Percentiles rank a stretch among this genome's conserved stretches.
Conservation (phyloP, 2,888 invertebrate genomes). For the Noctua comes region DNA sequence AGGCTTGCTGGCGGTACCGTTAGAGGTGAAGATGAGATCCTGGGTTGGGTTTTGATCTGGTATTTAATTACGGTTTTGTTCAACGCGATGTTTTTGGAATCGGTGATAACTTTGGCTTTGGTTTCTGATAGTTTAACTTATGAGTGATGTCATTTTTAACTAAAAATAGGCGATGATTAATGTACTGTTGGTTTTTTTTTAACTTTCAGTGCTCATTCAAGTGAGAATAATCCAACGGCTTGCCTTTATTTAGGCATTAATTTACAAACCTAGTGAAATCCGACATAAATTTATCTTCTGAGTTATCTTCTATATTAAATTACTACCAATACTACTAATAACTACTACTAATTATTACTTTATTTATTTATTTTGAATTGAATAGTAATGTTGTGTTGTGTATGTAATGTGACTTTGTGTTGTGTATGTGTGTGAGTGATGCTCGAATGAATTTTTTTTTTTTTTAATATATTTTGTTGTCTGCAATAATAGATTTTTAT, state of each 20-base stretch:
- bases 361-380: too few relatives aligned
- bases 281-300: background rate
- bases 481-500: background rate
- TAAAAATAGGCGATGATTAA: too few relatives aligned
- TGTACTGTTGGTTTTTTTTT: background rate
- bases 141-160: background rate
- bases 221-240: background rate
- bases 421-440: too few relatives aligned
- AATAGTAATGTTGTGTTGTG: too few relatives aligned
- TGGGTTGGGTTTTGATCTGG: slow-evolving; percentile 1
- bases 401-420: too few relatives aligned
- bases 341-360: too few relatives aligned
- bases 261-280: background rate
- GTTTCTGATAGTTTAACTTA: too few relatives aligned
- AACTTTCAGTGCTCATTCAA: background rate
- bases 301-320: background rate
- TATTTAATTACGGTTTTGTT: slow-evolving; percentile 3
- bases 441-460: too few relatives aligned
- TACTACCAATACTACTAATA: too few relatives aligned
- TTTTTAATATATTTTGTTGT: too few relatives aligned
- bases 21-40: slow-evolving; percentile 51
- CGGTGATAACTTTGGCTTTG: background rate
- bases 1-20: slow-evolving; percentile 58
- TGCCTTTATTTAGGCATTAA: background rate
- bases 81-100: background rate